Evolutionary conservation across 2,888 invertebrate species (phyloP), one percentile per base, ranked within the genome.

Genomic region (Nomada fabriciana): DNA sequence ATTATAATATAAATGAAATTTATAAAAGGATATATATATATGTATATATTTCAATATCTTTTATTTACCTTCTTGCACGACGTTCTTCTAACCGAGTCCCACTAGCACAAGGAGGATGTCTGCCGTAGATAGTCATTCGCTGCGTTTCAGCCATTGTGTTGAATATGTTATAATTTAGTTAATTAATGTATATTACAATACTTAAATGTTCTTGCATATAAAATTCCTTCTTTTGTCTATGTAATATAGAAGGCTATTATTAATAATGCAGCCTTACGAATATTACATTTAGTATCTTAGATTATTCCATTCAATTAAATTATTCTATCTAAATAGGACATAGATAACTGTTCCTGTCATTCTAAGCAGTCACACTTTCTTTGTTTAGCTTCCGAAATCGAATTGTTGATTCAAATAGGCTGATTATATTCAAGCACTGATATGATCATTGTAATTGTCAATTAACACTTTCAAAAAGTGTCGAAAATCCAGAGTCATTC

Each of bases 31-130:
- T 53, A 53, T 2, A 53, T 9, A 53, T 20, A 53, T 55, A 20
- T 55, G 5, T n/a, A 18, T 23, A 11, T 52, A 65, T 7, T 11
- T 29, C 53, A 65, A 65, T 42, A 42, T 59, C 53, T 47, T 50
- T 73, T 25, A 63, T 47, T 75, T 76, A 96, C 92, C 95, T 96
- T 91, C 96, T 96, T 0, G 96, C 96, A 86, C 95, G 95, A 80
- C 97, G 95, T 89, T 98, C 97, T 89, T 97, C 97, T 70, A 98
- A 94, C 85, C 98, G 96, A 82, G 95, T 95, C 61, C 94, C 95
- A 88, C 96, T 95, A 82, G 97, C 97, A 93, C 97, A 97, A n/a
- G 97, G 96, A 69, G 98, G 97, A 91, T 96, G 95, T 88, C 95
- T 95, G 78, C 97, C 97, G 91, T 96, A 97, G 79, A 97, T 95